Evolutionary conservation across 1,140 invertebrate species (phyloP), one percentile per base, ranked within the genome.

Genomic region (Pantala flavescens): DNA sequence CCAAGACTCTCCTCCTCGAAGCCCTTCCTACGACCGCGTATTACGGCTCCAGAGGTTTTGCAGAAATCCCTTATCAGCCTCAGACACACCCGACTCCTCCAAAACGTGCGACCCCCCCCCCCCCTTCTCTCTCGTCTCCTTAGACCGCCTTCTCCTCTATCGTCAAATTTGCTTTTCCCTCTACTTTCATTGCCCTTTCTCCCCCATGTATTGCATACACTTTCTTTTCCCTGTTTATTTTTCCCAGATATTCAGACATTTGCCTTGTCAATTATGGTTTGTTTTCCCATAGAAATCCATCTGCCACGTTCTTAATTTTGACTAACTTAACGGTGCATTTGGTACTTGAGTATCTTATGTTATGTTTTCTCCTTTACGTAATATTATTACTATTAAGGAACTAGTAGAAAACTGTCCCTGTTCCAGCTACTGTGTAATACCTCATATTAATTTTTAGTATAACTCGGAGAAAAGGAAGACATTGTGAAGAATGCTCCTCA

Each of bases 21-120:
- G 49, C 28, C 28, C 28, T 36, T 36, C 28, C 28, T 36, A 36
- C 28, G 28, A 36, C 49, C 49, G 49, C 49, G 49, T 63, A 63
- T 63, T 63, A 63, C 49, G 49, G 49, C 49, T 63, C 12, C 49
- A 21, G 49, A 63, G 49, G 49, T 63, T 63, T 63, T 63, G 49
- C 49, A 63, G 49, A 63, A 63, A 63, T 63, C 49, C 49, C 49
- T 63, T 63, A 63, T 63, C 49, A 63, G 49, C 49, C 12, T 63
- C 49, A 63, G 49, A 63, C 49, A 63, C 49, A 63, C 49, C 49
- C 49, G 49, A 3, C n/a, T 7, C 49, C 49, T 16, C 49, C 49
- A 63, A 63, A 63, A 63, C 49, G 16, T 63, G 49, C 49, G 49
- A 63, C 49, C 49, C n/a, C n/a, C 49, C 49, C 49, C 49, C 49